A percentile compares a stretch with the other conserved stretches of the same genome.
phyloP scores from a whole-genome alignment of 53 echinoderm and acorn worm genomes.

The Apostichopus leukothele region DNA sequence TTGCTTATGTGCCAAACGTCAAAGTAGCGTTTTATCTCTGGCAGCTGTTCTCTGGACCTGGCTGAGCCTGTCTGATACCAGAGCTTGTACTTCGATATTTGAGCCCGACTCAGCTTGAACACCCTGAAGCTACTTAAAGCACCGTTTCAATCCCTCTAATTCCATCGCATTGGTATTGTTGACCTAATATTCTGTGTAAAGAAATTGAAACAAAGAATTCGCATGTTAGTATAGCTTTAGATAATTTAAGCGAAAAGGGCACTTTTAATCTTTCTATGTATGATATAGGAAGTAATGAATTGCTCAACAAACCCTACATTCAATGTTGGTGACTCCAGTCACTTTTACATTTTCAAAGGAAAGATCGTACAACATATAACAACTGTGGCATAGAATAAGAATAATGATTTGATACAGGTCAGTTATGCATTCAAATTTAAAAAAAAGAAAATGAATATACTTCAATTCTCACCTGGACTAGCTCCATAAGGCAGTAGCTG shows the following conservation, averaged over 20 bases:
- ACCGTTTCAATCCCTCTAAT: constrained; percentile 47
- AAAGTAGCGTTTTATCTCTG: constrained; percentile 2
- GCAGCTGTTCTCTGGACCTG: constrained; percentile 3
- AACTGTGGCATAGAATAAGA: too few species aligned
- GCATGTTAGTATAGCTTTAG: not conserved
- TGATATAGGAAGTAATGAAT: too few species aligned
- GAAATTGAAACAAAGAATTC: not conserved
- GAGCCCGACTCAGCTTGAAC: too few species aligned
- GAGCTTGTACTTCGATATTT: too few species aligned
- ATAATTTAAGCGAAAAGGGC: not conserved
- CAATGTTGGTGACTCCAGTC: too few species aligned
- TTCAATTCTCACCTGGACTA: constrained; percentile 54
- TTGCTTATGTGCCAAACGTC: constrained; percentile 20
- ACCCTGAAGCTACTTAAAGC: not conserved
- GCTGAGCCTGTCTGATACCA: not conserved
- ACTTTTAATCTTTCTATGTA: too few species aligned
- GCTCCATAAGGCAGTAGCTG: constrained; percentile 47
- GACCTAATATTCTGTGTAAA: constrained; percentile 57
- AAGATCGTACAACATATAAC: too few species aligned
- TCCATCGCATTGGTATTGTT: constrained; percentile 51
- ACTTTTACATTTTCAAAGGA: too few species aligned
- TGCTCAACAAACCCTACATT: too few species aligned
- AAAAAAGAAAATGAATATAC: too few species aligned
- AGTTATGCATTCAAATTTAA: too few species aligned
- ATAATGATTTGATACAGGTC: too few species aligned